These are phyloP conservation scores for Pogonocherus hispidulus DNA, from an alignment of 2,888 invertebrate genomes.

Conservation along the genomic window DNA sequence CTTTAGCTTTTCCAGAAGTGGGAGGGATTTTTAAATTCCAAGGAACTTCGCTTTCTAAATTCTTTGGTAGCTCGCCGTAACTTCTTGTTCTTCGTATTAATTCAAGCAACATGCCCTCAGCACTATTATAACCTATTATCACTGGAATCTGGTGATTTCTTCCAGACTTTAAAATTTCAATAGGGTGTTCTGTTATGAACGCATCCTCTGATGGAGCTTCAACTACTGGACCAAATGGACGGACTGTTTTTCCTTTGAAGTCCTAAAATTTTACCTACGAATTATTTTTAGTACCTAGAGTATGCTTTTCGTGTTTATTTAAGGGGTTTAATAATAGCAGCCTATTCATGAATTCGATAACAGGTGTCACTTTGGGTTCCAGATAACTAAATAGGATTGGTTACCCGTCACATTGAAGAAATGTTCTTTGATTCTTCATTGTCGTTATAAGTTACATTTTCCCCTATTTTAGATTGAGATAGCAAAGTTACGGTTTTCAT, in stretches of 20 bases:
- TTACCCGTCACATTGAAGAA: no score
- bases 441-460: no score
- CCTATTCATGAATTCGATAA: no score
- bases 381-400: no score
- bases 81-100: slow-evolving; percentile 52
- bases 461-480: no score
- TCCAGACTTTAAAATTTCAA: slow-evolving; percentile 59
- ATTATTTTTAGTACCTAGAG: no score
- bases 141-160: slow-evolving; percentile 64
- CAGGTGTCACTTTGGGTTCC: no score
- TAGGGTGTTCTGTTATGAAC: slow-evolving; percentile 61
- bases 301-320: no score
- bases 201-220: slow-evolving; percentile 56
- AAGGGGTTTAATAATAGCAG: no score
- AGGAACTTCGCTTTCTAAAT: slow-evolving; percentile 56
- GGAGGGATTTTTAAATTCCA: slow-evolving; percentile 52
- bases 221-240: slow-evolving; percentile 58
- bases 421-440: no score
- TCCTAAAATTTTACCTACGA: slow-evolving; percentile 50
- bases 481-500: no score
- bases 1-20: slow-evolving; percentile 53
- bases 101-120: slow-evolving; percentile 64
- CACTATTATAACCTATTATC: slow-evolving; percentile 63
- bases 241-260: slow-evolving; percentile 46
- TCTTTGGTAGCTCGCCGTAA: slow-evolving; percentile 46